Base-by-base conservation (phyloP, 2,797 vertebrate genomes). In the Alexandromys oeconomus region DNA sequence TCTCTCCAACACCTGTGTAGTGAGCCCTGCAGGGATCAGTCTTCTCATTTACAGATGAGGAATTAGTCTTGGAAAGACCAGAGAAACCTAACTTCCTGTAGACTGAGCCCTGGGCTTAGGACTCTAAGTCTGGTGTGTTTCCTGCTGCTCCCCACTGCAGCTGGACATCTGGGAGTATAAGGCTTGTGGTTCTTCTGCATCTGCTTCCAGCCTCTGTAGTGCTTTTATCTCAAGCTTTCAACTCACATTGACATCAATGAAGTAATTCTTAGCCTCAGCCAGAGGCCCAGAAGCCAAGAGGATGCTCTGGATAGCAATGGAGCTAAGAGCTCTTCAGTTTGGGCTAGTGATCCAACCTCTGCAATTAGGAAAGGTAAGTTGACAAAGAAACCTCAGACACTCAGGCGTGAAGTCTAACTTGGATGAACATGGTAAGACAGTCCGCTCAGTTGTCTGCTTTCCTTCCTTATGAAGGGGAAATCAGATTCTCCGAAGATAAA, bases 401-500 rank as follows among this genome's bases (percentile, higher is more conserved):
- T 89, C 51, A 82, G 71, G 37, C 46, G 54, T 69, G 74, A 93
- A n/a, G 31, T 51, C 40, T 89, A 93, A 67, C 67, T 85, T 93
- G 71, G 48, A 88, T 51, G 59, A 92, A 7, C n/a, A 34, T 1
- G 19, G n/a, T 1, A 23, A 23, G 43, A 25, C 77, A 54, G 34
- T 84, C 34, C 67, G 17, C 67, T 91, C 29, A 57, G 34, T n/a
- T 46, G 48, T 86, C 40, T 63, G 34, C 76, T 77, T 87, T 57
- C 63, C 46, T 85, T 17, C 51, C 31, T 19, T 91, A 9, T 69
- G 61, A 93, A 79, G 15, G 12, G 37, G 21, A 92, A 82, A 73
- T 94, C 48, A 90, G 73, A 51, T 31, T 95, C 84, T 87, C 87
- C 43, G 54, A 84, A 91, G 37, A 85, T 29, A 67, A 97, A 93